phyloP scores from a whole-genome alignment of 35 echinoderm and acorn worm species.

The Ophioderma brevispina region DNA sequence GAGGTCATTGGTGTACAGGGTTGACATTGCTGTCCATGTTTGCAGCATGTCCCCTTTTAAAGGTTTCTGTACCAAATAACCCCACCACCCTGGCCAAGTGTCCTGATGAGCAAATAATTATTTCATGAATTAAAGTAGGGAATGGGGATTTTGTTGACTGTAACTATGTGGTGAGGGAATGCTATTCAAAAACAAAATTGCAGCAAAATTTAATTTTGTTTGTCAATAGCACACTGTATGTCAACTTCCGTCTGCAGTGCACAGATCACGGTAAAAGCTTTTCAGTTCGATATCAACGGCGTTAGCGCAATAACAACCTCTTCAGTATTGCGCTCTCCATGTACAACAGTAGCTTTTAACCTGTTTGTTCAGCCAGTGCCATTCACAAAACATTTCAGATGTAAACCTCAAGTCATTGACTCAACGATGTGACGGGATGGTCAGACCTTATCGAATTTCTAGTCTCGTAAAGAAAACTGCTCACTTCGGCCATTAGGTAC shows the following conservation, averaged over 20 bases:
- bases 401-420: not conserved
- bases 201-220: not conserved
- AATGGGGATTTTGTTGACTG: too few species aligned
- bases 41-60: too few species aligned
- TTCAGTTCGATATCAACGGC: not conserved
- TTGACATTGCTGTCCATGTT: too few species aligned
- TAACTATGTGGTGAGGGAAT: too few species aligned
- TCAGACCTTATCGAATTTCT: not conserved
- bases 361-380: not conserved
- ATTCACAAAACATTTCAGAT: not conserved
- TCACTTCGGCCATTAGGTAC: not conserved
- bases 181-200: not conserved
- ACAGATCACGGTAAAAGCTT: not conserved
- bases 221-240: not conserved
- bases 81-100: too few species aligned
- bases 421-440: not conserved
- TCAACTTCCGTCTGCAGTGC: not conserved
- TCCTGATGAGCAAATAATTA: too few species aligned
- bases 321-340: not conserved
- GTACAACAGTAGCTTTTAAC: constrained; percentile 7
- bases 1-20: too few species aligned
- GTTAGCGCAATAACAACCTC: constrained; percentile 1
- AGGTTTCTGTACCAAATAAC: too few species aligned
- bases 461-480: not conserved
- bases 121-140: too few species aligned